Evolutionary conservation across 2,797 vertebrate species (phyloP), one percentile per base, ranked within the genome.

Genomic region (Hylomyscus alleni): DNA sequence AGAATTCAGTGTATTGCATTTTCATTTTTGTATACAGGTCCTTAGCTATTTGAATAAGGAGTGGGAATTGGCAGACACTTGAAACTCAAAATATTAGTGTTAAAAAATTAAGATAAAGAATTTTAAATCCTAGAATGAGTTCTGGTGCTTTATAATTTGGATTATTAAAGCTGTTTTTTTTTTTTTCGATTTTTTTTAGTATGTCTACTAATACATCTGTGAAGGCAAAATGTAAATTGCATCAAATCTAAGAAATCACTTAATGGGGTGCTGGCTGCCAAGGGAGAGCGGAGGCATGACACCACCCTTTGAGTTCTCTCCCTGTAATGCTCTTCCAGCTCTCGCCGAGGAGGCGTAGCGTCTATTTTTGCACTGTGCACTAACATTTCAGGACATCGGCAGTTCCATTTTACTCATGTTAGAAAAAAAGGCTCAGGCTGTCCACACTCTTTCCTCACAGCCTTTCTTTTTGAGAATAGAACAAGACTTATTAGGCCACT

Each of bases 21-120:
- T 82, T 26, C 52, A 56, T 89, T 78, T 97, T 90, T 90, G 80
- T 95, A 94, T 95, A 86, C 78, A 96, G 92, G 54, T 83, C 12
- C n/a, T 95, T 90, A 83, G 81, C 56, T 94, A 72, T 83, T 92
- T 93, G 75, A 76, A 84, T 67, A 83, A 95, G 69, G 86, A 86
- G n/a, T 89, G 67, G 73, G 50, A 44, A 3, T 54, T 77, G 65
- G 75, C 20, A 67, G 76, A 88, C n/a, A 89, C 37, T 65, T 83
- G n/a, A 83, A 96, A 73, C 58, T 87, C 52, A 92, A 89, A 72
- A 72, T 47, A 92, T 54, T 89, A 89, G n/a, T 11, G 85, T 91
- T 97, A 93, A 75, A 87, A 95, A 95, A 89, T 77, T 60, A 95
- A 88, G 80, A 50, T 77, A 84, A 86, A 94, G 1, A 58, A 83